A percentile compares a stretch with the other conserved stretches of the same genome.
Conservation (phyloP, 2,797 vertebrate species). For the Otus scops region DNA sequence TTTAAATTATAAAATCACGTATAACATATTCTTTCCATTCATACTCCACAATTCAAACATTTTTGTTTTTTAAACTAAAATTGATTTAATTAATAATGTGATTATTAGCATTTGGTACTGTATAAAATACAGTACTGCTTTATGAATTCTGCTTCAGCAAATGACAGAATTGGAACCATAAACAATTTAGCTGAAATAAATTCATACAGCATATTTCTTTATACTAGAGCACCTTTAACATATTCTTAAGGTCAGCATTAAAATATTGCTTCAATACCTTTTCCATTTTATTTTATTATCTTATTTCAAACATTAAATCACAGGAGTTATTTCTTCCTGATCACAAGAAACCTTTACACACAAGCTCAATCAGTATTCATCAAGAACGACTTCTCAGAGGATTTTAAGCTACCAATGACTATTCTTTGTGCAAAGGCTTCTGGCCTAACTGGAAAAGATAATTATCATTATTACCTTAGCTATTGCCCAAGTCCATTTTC, state of each 20-base stretch:
- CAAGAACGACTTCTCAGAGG: neutral
- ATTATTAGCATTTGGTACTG: neutral
- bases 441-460: slow-evolving; percentile 31
- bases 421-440: slow-evolving; percentile 4
- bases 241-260: neutral
- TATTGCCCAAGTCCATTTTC: slow-evolving; percentile 90
- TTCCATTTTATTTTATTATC: neutral
- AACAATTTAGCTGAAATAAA: neutral
- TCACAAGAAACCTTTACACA: neutral
- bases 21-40: neutral
- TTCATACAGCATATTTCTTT: neutral
- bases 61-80: neutral
- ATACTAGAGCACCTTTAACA: neutral
- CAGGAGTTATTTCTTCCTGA: slow-evolving; percentile 1
- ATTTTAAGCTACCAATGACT: neutral
- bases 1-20: neutral
- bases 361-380: neutral
- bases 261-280: neutral
- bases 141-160: neutral
- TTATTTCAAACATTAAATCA: slow-evolving; percentile 17
- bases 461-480: slow-evolving; percentile 84
- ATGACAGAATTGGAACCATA: neutral
- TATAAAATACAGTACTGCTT: neutral
- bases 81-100: neutral
- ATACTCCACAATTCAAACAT: neutral